Evolutionary conservation across 2,888 invertebrate genomes (phyloP), one percentile per base, ranked within the genome.

Genomic region (Thera obeliscata): DNA sequence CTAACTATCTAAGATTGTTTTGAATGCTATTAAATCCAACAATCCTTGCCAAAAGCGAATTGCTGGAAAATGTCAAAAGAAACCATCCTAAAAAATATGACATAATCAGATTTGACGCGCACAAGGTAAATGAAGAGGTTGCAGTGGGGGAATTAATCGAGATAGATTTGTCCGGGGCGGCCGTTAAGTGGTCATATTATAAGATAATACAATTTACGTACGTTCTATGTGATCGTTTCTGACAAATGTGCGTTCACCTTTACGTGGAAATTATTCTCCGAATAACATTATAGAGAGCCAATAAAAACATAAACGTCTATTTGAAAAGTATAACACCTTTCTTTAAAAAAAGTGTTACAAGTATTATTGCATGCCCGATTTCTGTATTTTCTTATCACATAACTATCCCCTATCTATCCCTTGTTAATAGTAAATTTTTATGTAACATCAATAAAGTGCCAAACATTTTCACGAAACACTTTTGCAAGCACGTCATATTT

Each of bases 401-500:
- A 41, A 57, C 41, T 41, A 0, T 7, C 41, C 41, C 41, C 7
- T 41, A 7, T 41, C 4, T 7, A 41, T 41, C 3, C 0, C 7
- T 41, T 4, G 3, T 6, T 41, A 1, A 2, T 9, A 2, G 9
- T 58, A 46, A 54, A 5, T 49, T 50, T 5, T 2, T 41, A 48
- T 56, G 64, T 52, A 59, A 64, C 56, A 64, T 43, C 56, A 59
- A 66, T 43, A 56, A 57, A 52, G 50, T 61, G 58, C 48, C 49
- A 49, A 66, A 61, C 61, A 64, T 62, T 59, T 61, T 65, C 56
- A 54, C 56, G 43, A 60, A 67, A 63, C 60, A 65, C 63, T 66
- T 69, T 67, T 12, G 62, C 59, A 59, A 66, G 66, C 63, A 65
- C 66, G 58, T 62, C 70, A 66, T 72, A 59, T 68, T 66, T 72